phyloP scores from a whole-genome alignment of 2,113 vertebrate species.

The Rallus limicola region DNA sequence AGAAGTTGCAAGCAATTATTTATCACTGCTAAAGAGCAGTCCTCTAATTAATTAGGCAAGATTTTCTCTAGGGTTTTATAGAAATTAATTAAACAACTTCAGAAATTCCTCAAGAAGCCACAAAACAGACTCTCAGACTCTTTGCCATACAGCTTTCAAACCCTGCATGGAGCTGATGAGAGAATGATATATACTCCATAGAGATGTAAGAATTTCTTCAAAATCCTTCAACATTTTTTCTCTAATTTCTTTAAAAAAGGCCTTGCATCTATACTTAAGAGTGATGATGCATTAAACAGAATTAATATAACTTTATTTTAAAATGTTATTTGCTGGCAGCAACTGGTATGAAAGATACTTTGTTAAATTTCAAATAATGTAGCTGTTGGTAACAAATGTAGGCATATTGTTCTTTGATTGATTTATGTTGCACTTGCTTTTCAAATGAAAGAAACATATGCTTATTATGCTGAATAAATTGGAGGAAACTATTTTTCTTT shows the following conservation, averaged over 20 bases:
- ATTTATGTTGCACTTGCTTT: constrained; percentile 20
- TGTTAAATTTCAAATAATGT: neutral
- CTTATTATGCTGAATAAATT: constrained; percentile 7
- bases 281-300: neutral
- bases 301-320: neutral
- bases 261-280: neutral
- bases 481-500: constrained; percentile 46
- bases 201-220: neutral
- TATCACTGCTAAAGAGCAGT: neutral
- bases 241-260: neutral
- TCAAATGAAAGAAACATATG: constrained; percentile 12
- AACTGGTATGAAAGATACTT: neutral
- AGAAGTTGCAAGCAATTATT: neutral
- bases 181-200: neutral
- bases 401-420: neutral
- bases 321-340: neutral
- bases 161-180: neutral
- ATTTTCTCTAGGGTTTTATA: neutral
- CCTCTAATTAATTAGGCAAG: neutral
- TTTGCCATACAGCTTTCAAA: neutral
- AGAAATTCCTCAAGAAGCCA: neutral
- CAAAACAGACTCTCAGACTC: neutral
- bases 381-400: constrained; percentile 11
- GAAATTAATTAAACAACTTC: neutral
- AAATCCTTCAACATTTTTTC: neutral